These are phyloP conservation scores for Acronicta aceris DNA, from an alignment of 2,888 invertebrate genomes.

Conservation along the genomic window DNA sequence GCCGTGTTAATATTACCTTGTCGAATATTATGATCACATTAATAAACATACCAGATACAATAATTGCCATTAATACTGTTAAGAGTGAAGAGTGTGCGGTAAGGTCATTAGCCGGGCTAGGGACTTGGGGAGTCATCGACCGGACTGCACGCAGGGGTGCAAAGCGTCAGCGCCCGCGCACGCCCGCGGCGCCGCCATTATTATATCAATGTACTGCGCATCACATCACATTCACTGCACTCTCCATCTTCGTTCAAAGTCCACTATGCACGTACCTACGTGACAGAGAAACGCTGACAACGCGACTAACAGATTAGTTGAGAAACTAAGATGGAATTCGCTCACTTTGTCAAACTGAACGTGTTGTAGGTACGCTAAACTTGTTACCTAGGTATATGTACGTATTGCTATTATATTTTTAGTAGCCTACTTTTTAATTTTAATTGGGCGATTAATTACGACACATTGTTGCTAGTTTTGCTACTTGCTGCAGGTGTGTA, in stretches of 20 bases:
- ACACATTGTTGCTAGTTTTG: conserved; percentile 19
- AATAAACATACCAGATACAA: conserved; percentile 52
- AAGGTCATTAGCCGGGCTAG: conserved; percentile 79
- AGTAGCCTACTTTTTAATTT: conserved; percentile 31
- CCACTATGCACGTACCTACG: conserved; percentile 48
- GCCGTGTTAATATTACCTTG: background rate
- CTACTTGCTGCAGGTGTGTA: background rate
- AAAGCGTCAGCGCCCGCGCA: conserved; percentile 63
- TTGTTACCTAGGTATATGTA: conserved; percentile 10
- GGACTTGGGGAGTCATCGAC: conserved; percentile 82
- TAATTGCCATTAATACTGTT: conserved; percentile 70
- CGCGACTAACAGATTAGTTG: conserved; percentile 22
- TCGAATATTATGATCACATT: background rate
- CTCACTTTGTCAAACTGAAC: conserved; percentile 33
- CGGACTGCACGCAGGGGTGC: conserved; percentile 76
- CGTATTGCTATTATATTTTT: conserved; percentile 23
- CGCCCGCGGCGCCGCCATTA: conserved; percentile 38
- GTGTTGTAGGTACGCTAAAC: conserved; percentile 30
- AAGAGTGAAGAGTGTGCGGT: conserved; percentile 66
- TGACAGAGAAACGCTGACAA: conserved; percentile 53
- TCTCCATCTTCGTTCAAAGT: conserved; percentile 46
- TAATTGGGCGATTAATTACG: conserved; percentile 26
- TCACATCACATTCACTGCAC: conserved; percentile 42
- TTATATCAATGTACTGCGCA: conserved; percentile 46
- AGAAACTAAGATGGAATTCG: conserved; percentile 46